Conservation (phyloP, 2,797 vertebrate genomes). For the Coregonus ussuriensis region DNA sequence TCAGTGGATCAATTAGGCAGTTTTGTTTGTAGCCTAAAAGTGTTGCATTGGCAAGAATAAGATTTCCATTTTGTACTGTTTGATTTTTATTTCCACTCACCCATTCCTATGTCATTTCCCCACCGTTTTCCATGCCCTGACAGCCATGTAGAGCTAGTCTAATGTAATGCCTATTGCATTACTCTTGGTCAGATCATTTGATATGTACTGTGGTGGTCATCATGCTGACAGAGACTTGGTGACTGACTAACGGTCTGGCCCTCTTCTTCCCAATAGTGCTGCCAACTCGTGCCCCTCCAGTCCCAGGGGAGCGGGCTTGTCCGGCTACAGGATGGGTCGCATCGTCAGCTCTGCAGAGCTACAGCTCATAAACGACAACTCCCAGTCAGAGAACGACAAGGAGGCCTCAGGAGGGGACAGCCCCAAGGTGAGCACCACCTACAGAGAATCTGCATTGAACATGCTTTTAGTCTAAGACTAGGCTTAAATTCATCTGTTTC, state of each 20-base stretch:
- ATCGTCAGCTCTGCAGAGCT: slow-evolving; percentile 87
- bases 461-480: too few relatives aligned
- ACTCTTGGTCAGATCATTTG: neutral
- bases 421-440: slow-evolving; percentile 85
- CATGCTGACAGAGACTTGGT: neutral
- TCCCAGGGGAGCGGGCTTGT: slow-evolving; percentile 93
- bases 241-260: neutral
- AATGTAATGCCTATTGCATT: neutral
- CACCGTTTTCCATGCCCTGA: too few relatives aligned
- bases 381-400: slow-evolving; percentile 94
- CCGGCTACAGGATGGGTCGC: slow-evolving; percentile 90
- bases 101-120: too few relatives aligned
- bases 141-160: too few relatives aligned
- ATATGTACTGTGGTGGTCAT: neutral
- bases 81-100: too few relatives aligned
- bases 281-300: slow-evolving; percentile 98
- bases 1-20: neutral
- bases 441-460: too few relatives aligned
- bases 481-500: too few relatives aligned
- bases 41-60: neutral
- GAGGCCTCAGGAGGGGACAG: slow-evolving; percentile 94
- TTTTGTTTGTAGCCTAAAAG: neutral
- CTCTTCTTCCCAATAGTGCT: slow-evolving; percentile 74
- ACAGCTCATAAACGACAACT: slow-evolving; percentile 89
- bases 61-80: too few relatives aligned